Evolutionary conservation across 2,888 invertebrate species (phyloP).

Genomic region (Diploptera punctata): DNA sequence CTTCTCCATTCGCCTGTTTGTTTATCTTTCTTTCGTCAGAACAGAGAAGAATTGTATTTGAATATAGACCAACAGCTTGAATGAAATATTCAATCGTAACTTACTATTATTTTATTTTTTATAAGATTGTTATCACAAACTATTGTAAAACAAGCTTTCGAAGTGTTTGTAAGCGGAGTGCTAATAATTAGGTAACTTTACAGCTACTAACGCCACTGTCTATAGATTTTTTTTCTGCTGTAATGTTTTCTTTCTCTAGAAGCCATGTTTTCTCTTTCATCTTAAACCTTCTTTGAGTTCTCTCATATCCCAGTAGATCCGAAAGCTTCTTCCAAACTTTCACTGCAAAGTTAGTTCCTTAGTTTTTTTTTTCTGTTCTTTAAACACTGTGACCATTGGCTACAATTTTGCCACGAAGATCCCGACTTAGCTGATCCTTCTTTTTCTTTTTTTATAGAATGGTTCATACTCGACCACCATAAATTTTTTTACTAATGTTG

Average conservation of each 20-base stretch:
- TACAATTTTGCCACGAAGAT: conserved; percentile 17
- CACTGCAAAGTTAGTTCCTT: background rate
- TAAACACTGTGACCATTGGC: conserved; percentile 23
- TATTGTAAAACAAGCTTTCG: too few relatives aligned
- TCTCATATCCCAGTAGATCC: conserved; percentile 14
- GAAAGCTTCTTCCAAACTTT: conserved; percentile 10
- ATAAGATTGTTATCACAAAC: too few relatives aligned
- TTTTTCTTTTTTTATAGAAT: background rate
- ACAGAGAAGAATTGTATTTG: too few relatives aligned
- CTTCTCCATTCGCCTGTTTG: too few relatives aligned
- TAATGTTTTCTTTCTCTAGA: background rate
- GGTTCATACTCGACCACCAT: too few relatives aligned
- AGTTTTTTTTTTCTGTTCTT: conserved; percentile 1
- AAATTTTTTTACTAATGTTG: background rate
- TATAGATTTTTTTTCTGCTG: too few relatives aligned
- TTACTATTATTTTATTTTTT: too few relatives aligned
- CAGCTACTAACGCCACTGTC: conserved; percentile 13
- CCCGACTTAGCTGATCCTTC: background rate
- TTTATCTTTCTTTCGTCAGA: too few relatives aligned
- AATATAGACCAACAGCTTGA: too few relatives aligned
- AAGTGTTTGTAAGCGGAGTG: too few relatives aligned
- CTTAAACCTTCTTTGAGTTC: conserved; percentile 9
- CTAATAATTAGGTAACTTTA: too few relatives aligned
- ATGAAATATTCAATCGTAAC: too few relatives aligned
- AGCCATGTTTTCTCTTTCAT: background rate